Base-by-base conservation (phyloP, 2,113 vertebrate species). In the Takifugu flavidus region DNA sequence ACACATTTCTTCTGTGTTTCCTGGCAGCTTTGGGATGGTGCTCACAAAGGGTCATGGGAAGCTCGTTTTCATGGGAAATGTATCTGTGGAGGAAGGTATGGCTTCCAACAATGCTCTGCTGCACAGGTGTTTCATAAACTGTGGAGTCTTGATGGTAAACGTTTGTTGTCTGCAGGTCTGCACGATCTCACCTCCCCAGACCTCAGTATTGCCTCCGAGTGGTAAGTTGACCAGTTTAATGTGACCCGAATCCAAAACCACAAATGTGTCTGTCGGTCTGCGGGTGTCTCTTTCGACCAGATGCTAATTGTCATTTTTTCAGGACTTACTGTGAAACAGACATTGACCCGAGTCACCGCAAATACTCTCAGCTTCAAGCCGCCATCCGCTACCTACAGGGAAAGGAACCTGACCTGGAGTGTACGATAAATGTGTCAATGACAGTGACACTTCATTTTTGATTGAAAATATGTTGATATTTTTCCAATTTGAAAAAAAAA, bases 251-350 rank as follows among this genome's bases (percentile, higher is more conserved):
- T 1, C 34, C 34, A 39, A 2, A 11, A 1, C 34, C 34, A 11
- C 34, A 2, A 11, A 10, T 10, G 8, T 10, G 34, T 11, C 34
- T 11, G 34, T 39, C 34, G 11, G 34, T 10, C 7, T 39, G 34
- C 34, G 11, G 7, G 34, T 39, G 34, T 39, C 5, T 39, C 34
- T 10, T 39, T 11, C 1, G 34, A 6, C 11, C 34, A 10, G 8
- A 39, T 3, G 29, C 29, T 31, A 6, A 3, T 4, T 20, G 20
- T 2, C 29, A 4, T 6, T 28, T 50, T 72, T 58, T 67, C 80
- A 98, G 96, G 96, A 96, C 94, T 31, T 98, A 98, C 83, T 98
- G 96, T 76, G 85, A 96, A 90, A 96, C 94, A 0, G 96, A 98
- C 84, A 94, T 95, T 0, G 95, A 98, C 85, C 94, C 95, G 0